Base-by-base conservation (phyloP, 2,797 vertebrate genomes). In the Bothrops alternatus region DNA sequence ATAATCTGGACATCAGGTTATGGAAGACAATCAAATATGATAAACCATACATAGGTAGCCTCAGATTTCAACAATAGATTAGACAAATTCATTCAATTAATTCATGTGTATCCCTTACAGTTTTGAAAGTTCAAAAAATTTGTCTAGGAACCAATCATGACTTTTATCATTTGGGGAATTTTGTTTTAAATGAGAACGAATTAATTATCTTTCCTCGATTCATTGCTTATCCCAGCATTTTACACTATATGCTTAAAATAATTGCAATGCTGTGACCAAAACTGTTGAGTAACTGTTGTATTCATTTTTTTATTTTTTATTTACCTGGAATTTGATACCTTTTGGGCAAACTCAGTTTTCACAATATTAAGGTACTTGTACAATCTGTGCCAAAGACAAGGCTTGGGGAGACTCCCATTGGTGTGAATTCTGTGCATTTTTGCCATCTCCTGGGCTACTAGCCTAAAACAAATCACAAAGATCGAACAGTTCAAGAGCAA, bases 301-400 rank as follows among this genome's bases (percentile, higher is more conserved):
- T 93, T 93, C 86, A 94, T 23, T 91, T 90, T 94, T 90, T 18
- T 93, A 92, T 94, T 87, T 94, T 94, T 97, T 97, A 99, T 94
- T 97, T 97, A 99, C 99, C 99, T 99, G 97, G 96, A 91, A 92
- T 98, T 98, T 93, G 98, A 98, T 82, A 98, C 98, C 94, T 98
- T 98, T 82, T 98, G 98, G 1, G 98, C 98, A 98, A 99, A 98
- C 97, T 99, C 98, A 0, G 97, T 98, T 96, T 98, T 98, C 96
- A 99, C 98, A 0, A 99, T 98, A 47, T 98, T 97, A 97, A 99
- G 98, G 97, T 99, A 99, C 93, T 98, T 98, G 87, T 97, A 97
- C 97, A 99, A 98, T 97, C 98, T 99, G 96, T 99, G 98, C 99
- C 99, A 99, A 86, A 99, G 98, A 96, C 98, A 98, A 93, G 99